Conservation (phyloP, 1,140 invertebrate species). For the Anastrepha ludens region DNA sequence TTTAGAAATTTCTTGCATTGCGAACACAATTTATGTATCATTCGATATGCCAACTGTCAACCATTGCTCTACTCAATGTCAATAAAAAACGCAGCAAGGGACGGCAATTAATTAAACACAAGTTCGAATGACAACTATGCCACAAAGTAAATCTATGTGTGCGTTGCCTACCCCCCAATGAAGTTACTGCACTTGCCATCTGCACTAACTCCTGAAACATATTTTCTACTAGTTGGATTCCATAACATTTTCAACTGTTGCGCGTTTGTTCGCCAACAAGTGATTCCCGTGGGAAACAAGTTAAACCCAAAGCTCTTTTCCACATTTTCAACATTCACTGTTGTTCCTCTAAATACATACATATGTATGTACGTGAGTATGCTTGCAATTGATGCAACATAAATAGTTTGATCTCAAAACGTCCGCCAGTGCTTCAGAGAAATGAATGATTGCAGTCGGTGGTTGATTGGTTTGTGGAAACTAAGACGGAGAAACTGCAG, state of each 20-base stretch:
- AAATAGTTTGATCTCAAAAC: neutral
- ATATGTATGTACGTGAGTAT: neutral
- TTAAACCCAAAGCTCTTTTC: neutral
- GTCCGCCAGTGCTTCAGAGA: neutral
- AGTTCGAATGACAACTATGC: neutral
- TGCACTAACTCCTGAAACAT: neutral
- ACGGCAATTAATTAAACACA: neutral
- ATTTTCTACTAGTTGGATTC: no score
- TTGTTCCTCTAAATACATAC: neutral
- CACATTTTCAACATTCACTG: no score
- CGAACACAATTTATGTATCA: no score
- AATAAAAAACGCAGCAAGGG: neutral
- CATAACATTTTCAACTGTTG: no score
- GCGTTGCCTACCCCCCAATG: no score
- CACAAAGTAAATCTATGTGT: neutral
- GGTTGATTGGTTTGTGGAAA: neutral
- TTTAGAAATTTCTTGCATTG: no score
- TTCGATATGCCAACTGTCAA: neutral
- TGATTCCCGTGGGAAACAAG: neutral
- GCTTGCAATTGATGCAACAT: neutral
- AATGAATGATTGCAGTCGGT: neutral
- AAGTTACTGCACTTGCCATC: neutral
- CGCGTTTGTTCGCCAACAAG: neutral
- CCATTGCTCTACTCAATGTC: neutral
- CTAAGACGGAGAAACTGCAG: slow-evolving; percentile 5